Evolutionary conservation across 2,113 vertebrate genomes (phyloP).

Genomic region (Triplophysa rosa): DNA sequence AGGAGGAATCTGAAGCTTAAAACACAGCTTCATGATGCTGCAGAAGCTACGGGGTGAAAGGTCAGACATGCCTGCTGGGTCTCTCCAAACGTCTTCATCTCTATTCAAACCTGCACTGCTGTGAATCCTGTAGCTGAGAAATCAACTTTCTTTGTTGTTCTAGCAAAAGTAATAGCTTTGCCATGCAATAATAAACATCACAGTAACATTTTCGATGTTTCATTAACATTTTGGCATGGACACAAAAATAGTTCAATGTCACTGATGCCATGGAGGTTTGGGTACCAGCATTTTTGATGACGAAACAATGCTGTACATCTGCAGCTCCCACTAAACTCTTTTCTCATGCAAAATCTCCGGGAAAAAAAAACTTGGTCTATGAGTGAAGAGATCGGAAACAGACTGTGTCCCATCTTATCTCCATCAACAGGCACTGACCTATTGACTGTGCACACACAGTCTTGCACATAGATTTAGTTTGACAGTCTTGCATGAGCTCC

Average conservation of each 20-base stretch:
- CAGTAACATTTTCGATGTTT: neutral
- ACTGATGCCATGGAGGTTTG: neutral
- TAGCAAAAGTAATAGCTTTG: neutral
- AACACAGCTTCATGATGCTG: neutral
- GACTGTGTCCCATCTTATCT: conserved; percentile 16
- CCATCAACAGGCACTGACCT: neutral
- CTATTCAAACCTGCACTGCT: neutral
- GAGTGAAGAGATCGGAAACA: neutral
- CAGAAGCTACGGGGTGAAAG: neutral
- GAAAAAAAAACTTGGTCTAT: neutral
- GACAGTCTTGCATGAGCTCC: neutral
- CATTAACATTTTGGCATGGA: neutral
- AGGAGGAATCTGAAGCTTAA: neutral
- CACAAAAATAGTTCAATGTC: neutral
- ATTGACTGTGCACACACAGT: neutral
- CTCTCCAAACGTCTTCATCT: conserved; percentile 11
- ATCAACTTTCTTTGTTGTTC: neutral
- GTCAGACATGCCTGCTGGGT: neutral
- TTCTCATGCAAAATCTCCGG: neutral
- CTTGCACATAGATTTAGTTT: neutral
- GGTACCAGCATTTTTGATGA: too few species aligned
- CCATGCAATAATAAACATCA: neutral
- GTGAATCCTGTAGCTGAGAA: neutral
- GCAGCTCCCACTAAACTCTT: neutral
- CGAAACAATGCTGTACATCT: neutral